Percentiles rank a stretch among this genome's conserved stretches.
phyloP scores from a whole-genome alignment of 2,888 invertebrate species.

The Xanthia icteritia region DNA sequence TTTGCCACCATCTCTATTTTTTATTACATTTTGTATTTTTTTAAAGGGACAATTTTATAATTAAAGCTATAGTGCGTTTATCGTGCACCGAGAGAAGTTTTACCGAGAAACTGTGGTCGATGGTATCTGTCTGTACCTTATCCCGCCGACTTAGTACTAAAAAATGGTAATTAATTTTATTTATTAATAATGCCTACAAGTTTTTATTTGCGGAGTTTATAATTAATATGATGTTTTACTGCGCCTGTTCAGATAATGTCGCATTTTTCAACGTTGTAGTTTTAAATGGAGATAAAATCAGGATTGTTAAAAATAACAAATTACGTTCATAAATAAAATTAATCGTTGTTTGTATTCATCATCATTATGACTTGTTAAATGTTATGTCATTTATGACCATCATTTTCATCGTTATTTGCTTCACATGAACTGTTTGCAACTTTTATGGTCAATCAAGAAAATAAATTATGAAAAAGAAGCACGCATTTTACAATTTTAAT shows the following conservation, averaged over 20 bases:
- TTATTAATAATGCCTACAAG: conserved; percentile 62
- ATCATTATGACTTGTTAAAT: conserved; percentile 51
- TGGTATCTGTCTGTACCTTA: conserved; percentile 80
- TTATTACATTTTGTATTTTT: conserved; percentile 79
- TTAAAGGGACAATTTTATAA: conserved; percentile 87
- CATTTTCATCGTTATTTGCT: conserved; percentile 33
- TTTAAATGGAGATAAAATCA: conserved; percentile 43
- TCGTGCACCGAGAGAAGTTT: conserved; percentile 75
- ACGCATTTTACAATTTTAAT: conserved; percentile 25
- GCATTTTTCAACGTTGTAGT: conserved; percentile 49
- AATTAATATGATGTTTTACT: conserved; percentile 66
- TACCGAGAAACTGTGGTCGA: conserved; percentile 81
- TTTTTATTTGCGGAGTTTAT: conserved; percentile 61
- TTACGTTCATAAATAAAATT: conserved; percentile 42
- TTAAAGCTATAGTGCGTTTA: conserved; percentile 84
- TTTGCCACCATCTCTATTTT: conserved; percentile 80
- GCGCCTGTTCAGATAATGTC: conserved; percentile 55
- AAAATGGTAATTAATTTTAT: conserved; percentile 77
- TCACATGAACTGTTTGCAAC: conserved; percentile 27
- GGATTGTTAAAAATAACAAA: conserved; percentile 49
- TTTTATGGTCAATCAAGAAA: conserved; percentile 34
- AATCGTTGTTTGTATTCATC: conserved; percentile 43
- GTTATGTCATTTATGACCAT: conserved; percentile 27
- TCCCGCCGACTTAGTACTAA: conserved; percentile 73
- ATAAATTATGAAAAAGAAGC: conserved; percentile 19